These are phyloP conservation scores for Schizopygopsis malacanthus DNA, from an alignment of 2,797 vertebrate genomes.

Conservation along the genomic window DNA sequence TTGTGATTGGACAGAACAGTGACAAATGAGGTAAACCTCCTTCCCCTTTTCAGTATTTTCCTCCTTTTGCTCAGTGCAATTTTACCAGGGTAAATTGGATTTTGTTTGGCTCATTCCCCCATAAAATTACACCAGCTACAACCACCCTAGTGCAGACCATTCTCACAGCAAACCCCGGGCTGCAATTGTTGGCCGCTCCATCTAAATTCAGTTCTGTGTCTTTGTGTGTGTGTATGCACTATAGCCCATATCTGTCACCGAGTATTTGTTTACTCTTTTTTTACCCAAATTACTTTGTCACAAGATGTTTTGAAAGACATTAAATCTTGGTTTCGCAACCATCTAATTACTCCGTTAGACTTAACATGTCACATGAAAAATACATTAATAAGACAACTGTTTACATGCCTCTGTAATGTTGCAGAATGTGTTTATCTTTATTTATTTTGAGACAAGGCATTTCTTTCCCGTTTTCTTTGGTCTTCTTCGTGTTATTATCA, in stretches of 20 bases:
- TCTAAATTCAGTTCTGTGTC: conserved; percentile 5
- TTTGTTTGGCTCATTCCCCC: conserved; percentile 71
- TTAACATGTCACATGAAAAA: conserved; percentile 38
- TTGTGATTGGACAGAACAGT: conserved; percentile 76
- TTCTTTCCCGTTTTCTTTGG: conserved; percentile 24
- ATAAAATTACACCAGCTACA: conserved; percentile 53
- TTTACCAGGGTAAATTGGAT: conserved; percentile 77
- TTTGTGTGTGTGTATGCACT: conserved; percentile 11
- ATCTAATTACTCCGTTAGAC: conserved; percentile 8
- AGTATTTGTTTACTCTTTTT: conserved; percentile 2
- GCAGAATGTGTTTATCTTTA: conserved; percentile 54
- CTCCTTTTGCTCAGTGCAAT: conserved; percentile 65
- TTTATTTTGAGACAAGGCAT: conserved; percentile 58
- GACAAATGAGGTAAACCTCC: conserved; percentile 72
- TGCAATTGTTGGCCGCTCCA: not conserved
- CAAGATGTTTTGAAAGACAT: conserved; percentile 3
- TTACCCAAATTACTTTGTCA: not conserved
- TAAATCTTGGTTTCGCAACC: not conserved
- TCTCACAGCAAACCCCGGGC: not conserved
- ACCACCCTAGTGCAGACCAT: conserved; percentile 14
- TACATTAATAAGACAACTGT: conserved; percentile 54
- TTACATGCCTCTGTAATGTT: conserved; percentile 51
- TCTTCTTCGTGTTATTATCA: not conserved
- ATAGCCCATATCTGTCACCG: not conserved
- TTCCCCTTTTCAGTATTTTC: conserved; percentile 61